Conservation (phyloP, 1,140 invertebrate species). For the Potamilus streckersoni region DNA sequence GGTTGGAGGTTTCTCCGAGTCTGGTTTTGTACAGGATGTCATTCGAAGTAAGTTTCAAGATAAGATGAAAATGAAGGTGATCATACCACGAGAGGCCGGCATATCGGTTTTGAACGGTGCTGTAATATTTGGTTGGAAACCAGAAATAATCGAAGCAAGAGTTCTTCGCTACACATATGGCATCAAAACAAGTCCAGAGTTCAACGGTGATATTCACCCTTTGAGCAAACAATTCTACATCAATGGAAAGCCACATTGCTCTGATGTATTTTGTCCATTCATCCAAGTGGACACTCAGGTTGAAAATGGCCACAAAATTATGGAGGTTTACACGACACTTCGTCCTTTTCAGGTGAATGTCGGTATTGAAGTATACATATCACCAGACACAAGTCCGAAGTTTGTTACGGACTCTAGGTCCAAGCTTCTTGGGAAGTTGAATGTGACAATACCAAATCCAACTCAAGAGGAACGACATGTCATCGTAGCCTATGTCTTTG, state of each 20-base stretch:
- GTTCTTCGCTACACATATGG: constrained; percentile 24
- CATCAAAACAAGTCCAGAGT: constrained; percentile 11
- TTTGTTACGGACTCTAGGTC: constrained; percentile 72
- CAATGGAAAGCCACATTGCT: constrained; percentile 6
- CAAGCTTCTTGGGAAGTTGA: constrained; percentile 70
- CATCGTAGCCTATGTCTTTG: constrained; percentile 72
- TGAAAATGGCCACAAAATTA: too few species aligned
- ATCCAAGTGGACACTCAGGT: neutral
- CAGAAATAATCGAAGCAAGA: constrained; percentile 15
- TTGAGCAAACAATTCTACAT: neutral
- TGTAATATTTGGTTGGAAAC: constrained; percentile 24
- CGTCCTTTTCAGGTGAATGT: constrained; percentile 29
- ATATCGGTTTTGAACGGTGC: constrained; percentile 18
- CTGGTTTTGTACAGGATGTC: constrained; percentile 9
- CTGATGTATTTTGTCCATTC: constrained; percentile 18
- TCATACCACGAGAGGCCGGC: constrained; percentile 21
- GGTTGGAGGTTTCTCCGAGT: constrained; percentile 26
- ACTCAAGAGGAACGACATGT: constrained; percentile 66
- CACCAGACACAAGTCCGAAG: constrained; percentile 66
- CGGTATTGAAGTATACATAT: constrained; percentile 71
- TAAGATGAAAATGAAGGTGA: constrained; percentile 5
- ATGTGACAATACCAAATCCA: constrained; percentile 68
- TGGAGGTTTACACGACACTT: too few species aligned
- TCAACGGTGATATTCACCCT: constrained; percentile 10
- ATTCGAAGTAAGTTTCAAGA: constrained; percentile 16